Evolutionary conservation across 2,888 invertebrate species (phyloP), one percentile per base, ranked within the genome.

Genomic region (Apeira syringaria): DNA sequence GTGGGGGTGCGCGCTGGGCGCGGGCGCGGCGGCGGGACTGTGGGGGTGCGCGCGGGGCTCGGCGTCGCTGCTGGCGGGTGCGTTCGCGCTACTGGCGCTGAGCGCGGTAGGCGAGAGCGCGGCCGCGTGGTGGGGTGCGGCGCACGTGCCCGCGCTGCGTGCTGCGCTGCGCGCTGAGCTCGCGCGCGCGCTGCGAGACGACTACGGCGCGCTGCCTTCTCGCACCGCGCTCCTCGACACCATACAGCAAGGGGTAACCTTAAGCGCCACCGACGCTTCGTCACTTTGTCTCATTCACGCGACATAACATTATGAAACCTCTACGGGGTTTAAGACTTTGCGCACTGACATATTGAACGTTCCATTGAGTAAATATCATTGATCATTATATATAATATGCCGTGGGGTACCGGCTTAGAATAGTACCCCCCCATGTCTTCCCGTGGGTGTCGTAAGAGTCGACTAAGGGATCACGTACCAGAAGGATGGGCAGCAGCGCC

Each of bases 81-180:
- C 79, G 12, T 76, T 82, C 63, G 79, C 80, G 43, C 67, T 86
- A 64, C 74, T 83, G 52, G 80, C 82, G 51, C 69, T 83, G 42
- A 67, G 72, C 50, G 84, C 73, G 11, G 80, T 74, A 59, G 85
- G 80, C 4, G 85, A 82, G 67, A 85, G 72, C 24, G 78, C 73
- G 26, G 87, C 83, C 26, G 87, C 75, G 24, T 80, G 80, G 73
- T 87, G 88, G 88, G 88, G 82, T 59, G 80, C 83, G 10, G 76
- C 79, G 56, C 87, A 87, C 64, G 60, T 68, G 47, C 76, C 75
- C 35, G 73, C 67, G 61, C 77, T 87, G 65, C 73, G 71, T 8
- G 61, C 47, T 17, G 76, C 74, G 53, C 68, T 82, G 63, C 74
- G 61, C 47, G 69, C 61, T 50, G 59, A 53, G 43, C 77, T 69